These are phyloP conservation scores for Pseudopodoces humilis DNA, from an alignment of 2,113 vertebrate genomes.

Conservation along the genomic window DNA sequence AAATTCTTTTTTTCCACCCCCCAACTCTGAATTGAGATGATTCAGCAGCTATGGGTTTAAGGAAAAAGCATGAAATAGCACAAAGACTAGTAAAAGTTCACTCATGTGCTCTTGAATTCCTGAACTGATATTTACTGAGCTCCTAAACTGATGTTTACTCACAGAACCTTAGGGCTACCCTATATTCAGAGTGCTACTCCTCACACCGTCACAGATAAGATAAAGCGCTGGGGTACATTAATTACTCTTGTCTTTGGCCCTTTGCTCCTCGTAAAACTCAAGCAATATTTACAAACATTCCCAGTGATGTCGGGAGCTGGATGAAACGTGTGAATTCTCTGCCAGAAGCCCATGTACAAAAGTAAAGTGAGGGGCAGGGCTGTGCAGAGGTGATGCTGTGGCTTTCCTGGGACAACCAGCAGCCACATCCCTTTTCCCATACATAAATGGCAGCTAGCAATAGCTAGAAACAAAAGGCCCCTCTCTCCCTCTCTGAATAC, in stretches of 20 bases:
- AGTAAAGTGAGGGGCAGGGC: not conserved
- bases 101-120: not conserved
- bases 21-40: not conserved
- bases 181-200: not conserved
- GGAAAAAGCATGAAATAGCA: not conserved
- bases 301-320: not conserved
- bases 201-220: not conserved
- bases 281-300: not conserved
- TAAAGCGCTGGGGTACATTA: not conserved
- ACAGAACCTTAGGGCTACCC: not conserved
- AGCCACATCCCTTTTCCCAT: constrained; percentile 76
- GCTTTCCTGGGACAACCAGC: constrained; percentile 41
- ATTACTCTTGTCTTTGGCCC: not conserved
- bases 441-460: constrained; percentile 73
- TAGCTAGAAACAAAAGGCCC: constrained; percentile 74
- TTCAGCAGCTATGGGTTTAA: not conserved
- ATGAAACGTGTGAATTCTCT: not conserved
- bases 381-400: constrained; percentile 1
- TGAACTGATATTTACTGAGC: not conserved
- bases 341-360: not conserved
- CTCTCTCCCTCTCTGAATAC: constrained; percentile 74
- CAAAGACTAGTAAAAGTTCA: not conserved
- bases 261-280: not conserved
- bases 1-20: rapidly evolving
- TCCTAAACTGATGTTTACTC: not conserved